Evolutionary conservation across 2,797 vertebrate genomes (phyloP), one percentile per base, ranked within the genome.

Genomic region (Odontamblyopus rebecca): DNA sequence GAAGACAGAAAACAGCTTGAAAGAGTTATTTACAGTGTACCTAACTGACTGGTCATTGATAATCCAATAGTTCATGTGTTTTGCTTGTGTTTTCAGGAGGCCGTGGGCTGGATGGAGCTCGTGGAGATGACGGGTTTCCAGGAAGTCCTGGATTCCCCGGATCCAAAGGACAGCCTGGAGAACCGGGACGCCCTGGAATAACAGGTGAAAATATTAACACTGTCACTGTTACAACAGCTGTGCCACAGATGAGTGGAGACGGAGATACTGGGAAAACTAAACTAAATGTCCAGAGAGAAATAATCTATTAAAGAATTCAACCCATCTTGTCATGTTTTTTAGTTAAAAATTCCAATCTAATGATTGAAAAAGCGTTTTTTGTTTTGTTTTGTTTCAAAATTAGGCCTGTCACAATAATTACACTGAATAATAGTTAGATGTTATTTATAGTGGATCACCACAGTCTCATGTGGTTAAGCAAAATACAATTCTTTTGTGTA

Each of bases 131-230:
- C 7, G 97, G 97, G 68, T 93, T 89, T 41, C 84, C 91, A 57
- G 97, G 97, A 86, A 80, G 2, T 56, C 80, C 86, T 56, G 97
- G 97, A 29, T 89, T 86, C 56, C 83, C 85, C 41, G 96, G 96
- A 29, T 56, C 71, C 56, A 96, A 95, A 86, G 98, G 97, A 8
- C 8, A 41, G 56, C 77, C 88, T 19, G 98, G 97, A 86, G 94
- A 96, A 12, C 53, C 68, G 67, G 98, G 97, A 65, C 91, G 88
- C 32, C 91, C 92, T 68, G 97, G 97, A 80, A 89, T 92, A 72
- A 92, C 80, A 91, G 96, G 96, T 97, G 91, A 83, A 26, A 41
- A 29, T 30, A 18, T 60, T 6, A 30, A 30, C 0, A 9, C 15
- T 30, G 12, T 60, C 15, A 26, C 8, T 26, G 9, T 23, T 11